A percentile compares a stretch with the other conserved stretches of the same genome.
These are phyloP conservation scores for Propithecus coquereli DNA, from an alignment of 2,113 vertebrate species.

Conservation along the genomic window DNA sequence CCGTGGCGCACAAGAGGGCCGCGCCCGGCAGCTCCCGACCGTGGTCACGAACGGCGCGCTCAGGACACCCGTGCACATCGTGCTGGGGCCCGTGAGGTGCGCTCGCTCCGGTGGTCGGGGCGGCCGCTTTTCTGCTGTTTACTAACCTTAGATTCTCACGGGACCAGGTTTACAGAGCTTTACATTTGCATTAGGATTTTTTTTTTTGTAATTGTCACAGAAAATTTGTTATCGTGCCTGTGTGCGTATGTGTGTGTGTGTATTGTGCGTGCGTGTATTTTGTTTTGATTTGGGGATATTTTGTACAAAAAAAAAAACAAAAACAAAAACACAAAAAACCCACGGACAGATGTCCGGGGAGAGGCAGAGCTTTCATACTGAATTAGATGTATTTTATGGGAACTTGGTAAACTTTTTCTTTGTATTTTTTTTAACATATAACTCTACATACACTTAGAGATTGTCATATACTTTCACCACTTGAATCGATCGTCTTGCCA, in stretches of 20 bases:
- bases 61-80: conserved; percentile 94
- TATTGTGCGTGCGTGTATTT: conserved; percentile 34
- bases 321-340: conserved; percentile 64
- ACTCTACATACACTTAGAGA: conserved; percentile 75
- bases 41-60: conserved; percentile 83
- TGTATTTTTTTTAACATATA: conserved; percentile 71
- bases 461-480: conserved; percentile 79
- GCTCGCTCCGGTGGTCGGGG: conserved; percentile 79
- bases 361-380: conserved; percentile 83
- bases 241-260: conserved; percentile 63
- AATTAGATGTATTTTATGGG: conserved; percentile 84
- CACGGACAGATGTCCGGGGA: conserved; percentile 75
- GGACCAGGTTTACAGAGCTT: conserved; percentile 95
- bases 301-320: conserved; percentile 79
- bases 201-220: conserved; percentile 85
- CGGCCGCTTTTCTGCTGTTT: conserved; percentile 88
- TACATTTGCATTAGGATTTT: conserved; percentile 91
- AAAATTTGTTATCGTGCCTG: conserved; percentile 79
- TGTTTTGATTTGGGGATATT: conserved; percentile 80
- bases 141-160: conserved; percentile 94
- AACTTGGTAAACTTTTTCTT: conserved; percentile 81
- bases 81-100: conserved; percentile 99
- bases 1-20: conserved; percentile 80
- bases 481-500: conserved; percentile 83
- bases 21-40: conserved; percentile 82